Evolutionary conservation across 1,140 invertebrate species (phyloP), one percentile per base, ranked within the genome.

Genomic region (Phenacoccus solenopsis): DNA sequence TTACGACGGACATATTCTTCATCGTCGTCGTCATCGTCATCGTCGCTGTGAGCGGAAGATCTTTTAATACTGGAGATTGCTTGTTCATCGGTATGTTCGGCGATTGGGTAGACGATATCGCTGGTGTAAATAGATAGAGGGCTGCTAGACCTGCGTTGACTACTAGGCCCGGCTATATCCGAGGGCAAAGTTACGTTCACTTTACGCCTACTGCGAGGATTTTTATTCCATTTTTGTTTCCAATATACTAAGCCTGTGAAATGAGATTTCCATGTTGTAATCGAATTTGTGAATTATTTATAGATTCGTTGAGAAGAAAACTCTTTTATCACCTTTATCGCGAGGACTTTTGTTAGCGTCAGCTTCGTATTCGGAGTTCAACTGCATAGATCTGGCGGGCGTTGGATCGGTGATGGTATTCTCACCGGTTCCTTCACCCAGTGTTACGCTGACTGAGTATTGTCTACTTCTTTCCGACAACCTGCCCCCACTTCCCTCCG

Each of bases 91-190:
- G 86, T 87, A 76, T 90, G 88, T 80, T 92, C 90, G 1, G 87
- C 89, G 75, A 92, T 91, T 0, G 90, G 88, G 79, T 91, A 89
- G 0, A 90, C 90, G 24, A 90, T 88, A 76, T 90, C 87, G 38
- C 87, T 88, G 61, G 87, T 86, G 75, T 87, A 68, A 67, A 72
- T 64, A 20, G 69, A 68, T 38, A 69, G 32, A 32, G 68, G 70
- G 27, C 69, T 69, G 73, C 16, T 74, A 25, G 28, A 73, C 2
- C 59, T 20, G 25, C 59, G 59, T 10, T 20, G 20, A 24, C 10
- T 64, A 5, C 59, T 20, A 22, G 38, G 20, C 13, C 10, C 25
- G 59, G 59, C 10, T 10, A 24, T 27, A 24, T 27, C 59, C 59
- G 59, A 22, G 13, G 21, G 59, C 59, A 64, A 10, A 1, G 25